Conservation (phyloP, 2,797 vertebrate genomes). For the Pelodytes ibericus region DNA sequence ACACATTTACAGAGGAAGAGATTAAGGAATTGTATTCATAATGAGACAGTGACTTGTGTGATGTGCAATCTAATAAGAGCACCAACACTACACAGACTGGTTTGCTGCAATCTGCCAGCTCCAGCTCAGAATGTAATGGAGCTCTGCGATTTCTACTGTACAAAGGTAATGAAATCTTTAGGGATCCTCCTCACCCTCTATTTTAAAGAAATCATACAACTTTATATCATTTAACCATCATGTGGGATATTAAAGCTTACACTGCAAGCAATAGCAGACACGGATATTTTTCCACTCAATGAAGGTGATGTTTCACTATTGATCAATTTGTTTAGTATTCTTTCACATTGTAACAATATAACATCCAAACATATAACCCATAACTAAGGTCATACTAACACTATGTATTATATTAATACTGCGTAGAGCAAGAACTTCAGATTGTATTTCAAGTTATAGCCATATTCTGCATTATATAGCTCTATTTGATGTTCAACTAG, state of each 20-base stretch:
- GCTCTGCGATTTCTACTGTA: not conserved
- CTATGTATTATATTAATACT: too few species aligned
- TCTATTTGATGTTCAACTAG: too few species aligned
- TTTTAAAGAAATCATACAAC: not conserved
- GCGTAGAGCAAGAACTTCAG: too few species aligned
- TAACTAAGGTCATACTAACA: too few species aligned
- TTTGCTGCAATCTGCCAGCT: constrained; percentile 1
- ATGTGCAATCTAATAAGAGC: constrained; percentile 33
- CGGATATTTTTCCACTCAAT: too few species aligned
- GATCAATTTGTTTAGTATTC: too few species aligned
- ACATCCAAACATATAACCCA: too few species aligned
- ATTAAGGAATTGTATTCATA: constrained; percentile 54
- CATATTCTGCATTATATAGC: too few species aligned
- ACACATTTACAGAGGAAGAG: constrained; percentile 53
- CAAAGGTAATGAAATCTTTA: not conserved
- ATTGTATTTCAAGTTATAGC: too few species aligned
- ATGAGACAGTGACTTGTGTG: constrained; percentile 49
- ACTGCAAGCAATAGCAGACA: not conserved
- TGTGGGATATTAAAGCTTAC: not conserved
- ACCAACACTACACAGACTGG: not conserved
- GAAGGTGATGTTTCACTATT: too few species aligned
- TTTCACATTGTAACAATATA: too few species aligned
- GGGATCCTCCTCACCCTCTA: not conserved
- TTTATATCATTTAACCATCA: not conserved
- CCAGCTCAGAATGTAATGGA: not conserved